Conservation (phyloP, 1,140 invertebrate species). For the Lordiphosa clarofinis region DNA sequence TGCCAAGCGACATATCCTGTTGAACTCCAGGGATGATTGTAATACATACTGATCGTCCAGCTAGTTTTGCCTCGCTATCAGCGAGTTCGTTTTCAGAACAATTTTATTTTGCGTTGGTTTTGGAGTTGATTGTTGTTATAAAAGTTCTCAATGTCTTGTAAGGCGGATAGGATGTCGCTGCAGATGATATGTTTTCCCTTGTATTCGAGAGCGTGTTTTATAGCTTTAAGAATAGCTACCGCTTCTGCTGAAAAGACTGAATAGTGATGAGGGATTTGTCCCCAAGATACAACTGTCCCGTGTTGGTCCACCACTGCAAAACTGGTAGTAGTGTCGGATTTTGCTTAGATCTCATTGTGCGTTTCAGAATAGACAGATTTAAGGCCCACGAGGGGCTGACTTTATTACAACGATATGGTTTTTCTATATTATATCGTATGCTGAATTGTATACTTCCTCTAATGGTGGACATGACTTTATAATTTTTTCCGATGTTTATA, state of each 20-base stretch:
- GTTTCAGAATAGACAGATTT: no score
- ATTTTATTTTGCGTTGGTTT: no score
- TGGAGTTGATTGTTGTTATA: conserved; percentile 6
- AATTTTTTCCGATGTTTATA: conserved; percentile 3
- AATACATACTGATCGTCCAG: no score
- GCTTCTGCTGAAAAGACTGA: conserved; percentile 7
- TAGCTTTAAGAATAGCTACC: conserved; percentile 8
- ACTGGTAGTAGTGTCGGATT: not conserved
- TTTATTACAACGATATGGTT: no score
- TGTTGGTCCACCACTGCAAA: conserved; percentile 7
- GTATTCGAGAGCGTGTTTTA: conserved; percentile 2
- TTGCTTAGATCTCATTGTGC: no score
- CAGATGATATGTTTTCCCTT: no score
- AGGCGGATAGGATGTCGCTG: not conserved
- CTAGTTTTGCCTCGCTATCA: no score
- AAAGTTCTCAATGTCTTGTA: conserved; percentile 7
- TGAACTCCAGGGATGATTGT: no score
- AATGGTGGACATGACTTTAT: conserved; percentile 3
- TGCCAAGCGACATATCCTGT: no score
- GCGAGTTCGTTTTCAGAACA: no score
- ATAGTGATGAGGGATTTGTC: conserved; percentile 6
- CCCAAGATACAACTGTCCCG: conserved; percentile 1
- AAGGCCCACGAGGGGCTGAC: no score
- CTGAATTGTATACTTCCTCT: conserved; percentile 4
- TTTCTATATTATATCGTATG: not conserved